Evolutionary conservation across 2,888 invertebrate species (phyloP), one percentile per base, ranked within the genome.

Genomic region (Amblyjoppa proteus): DNA sequence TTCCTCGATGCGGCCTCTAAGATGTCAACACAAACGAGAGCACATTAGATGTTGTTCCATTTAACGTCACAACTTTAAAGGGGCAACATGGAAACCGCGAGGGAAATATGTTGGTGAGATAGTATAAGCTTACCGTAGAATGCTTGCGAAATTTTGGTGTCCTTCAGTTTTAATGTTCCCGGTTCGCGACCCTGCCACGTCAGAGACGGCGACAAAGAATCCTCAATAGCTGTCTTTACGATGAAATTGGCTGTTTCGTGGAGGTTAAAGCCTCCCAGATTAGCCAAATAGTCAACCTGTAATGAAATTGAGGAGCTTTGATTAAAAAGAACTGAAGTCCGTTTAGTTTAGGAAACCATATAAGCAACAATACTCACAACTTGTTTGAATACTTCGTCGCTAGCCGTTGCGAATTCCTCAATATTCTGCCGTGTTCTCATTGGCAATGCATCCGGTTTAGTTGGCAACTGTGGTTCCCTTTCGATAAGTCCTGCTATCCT

Each of bases 151-250:
- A 75, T 28, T 61, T 16, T 34, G 13, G 75, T 75, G 28, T 75
- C 61, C 28, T 61, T 41, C n/a, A 75, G 45, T 38, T 75, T 61
- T 6, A 75, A 3, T 5, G 75, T 75, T 16, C 61, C 61, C 58
- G 58, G 58, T 20, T 75, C 75, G n/a, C 75, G 75, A 34, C 75
- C 75, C 41, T 75, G 75, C 75, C 75, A 75, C 7, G 75, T 75
- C 16, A 75, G n/a, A 7, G 61, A 75, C 58, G 75, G 75, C 38
- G 75, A 61, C 61, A 75, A n/a, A 13, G 61, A 25, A 75, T 75
- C 75, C 5, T 34, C 75, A 13, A 75, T 58, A 5, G 75, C 41
- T 20, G 58, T 38, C 20, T 75, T 75, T 7, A 75, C 34, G 0
- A 61, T 38, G n/a, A 58, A 34, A 38, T 75, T 75, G 16, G 75